phyloP scores from a whole-genome alignment of 2,113 vertebrate genomes.

The Aspiorhynchus laticeps region DNA sequence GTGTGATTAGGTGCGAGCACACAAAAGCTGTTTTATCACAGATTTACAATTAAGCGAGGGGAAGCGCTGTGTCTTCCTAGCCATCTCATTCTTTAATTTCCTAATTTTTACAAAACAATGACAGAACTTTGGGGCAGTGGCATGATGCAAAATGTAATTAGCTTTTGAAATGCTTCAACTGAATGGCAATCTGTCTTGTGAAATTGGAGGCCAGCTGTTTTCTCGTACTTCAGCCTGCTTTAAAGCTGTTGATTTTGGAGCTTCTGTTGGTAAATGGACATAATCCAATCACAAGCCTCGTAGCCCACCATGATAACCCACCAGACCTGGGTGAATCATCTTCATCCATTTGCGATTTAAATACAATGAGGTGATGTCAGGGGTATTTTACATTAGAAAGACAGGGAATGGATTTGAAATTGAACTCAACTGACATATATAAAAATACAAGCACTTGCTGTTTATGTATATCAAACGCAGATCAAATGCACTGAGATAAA shows the following conservation, averaged over 20 bases:
- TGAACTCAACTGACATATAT: background rate
- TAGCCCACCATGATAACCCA: background rate
- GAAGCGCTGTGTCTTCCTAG: constrained; percentile 45
- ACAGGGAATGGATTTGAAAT: background rate
- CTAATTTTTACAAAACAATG: constrained; percentile 55
- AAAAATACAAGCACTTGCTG: background rate
- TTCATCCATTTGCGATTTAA: background rate
- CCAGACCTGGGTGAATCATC: background rate
- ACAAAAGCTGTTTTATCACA: constrained; percentile 55
- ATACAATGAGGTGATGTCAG: background rate
- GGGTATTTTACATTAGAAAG: background rate
- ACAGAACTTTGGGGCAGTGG: constrained; percentile 57
- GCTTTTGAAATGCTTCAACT: constrained; percentile 56
- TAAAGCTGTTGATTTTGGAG: constrained; percentile 35
- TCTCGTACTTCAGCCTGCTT: constrained; percentile 43
- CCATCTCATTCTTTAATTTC: constrained; percentile 52
- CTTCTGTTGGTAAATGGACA: constrained; percentile 26
- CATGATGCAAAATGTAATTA: constrained; percentile 62
- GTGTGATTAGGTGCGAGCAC: constrained; percentile 46
- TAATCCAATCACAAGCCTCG: background rate
- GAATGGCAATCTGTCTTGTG: constrained; percentile 58
- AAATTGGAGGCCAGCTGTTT: constrained; percentile 59
- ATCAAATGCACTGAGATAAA: background rate
- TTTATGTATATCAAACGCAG: background rate
- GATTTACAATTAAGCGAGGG: constrained; percentile 51